phyloP scores from a whole-genome alignment of 2,888 invertebrate species.

The Eledona agricola region DNA sequence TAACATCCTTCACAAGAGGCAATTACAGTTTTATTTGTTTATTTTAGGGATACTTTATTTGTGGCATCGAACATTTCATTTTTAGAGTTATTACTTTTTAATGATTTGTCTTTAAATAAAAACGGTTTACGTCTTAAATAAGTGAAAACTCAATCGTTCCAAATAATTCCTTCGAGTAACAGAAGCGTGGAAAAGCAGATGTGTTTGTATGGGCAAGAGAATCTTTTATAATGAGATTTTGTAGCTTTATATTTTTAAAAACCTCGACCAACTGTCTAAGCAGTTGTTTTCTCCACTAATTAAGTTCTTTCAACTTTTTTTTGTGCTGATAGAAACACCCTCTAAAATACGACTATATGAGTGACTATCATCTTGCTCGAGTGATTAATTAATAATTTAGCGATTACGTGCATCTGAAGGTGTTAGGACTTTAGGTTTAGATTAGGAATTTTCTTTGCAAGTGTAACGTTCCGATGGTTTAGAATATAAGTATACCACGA shows the following conservation, averaged over 20 bases:
- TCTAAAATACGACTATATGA: too few species aligned
- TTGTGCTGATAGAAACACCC: slow-evolving; percentile 30
- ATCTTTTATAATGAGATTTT: slow-evolving; percentile 36
- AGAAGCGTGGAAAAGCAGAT: slow-evolving; percentile 34
- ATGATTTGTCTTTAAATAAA: slow-evolving; percentile 21
- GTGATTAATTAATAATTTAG: too few species aligned
- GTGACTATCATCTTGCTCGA: too few species aligned
- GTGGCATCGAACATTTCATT: slow-evolving; percentile 35
- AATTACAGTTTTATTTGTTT: slow-evolving; percentile 38
- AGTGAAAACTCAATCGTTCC: slow-evolving; percentile 10
- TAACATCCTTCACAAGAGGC: slow-evolving; percentile 38
- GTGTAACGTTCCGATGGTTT: slow-evolving; percentile 3
- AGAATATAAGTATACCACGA: slow-evolving; percentile 41
- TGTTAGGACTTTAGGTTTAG: slow-evolving; percentile 10
- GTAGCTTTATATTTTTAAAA: slow-evolving; percentile 34
- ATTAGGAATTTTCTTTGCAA: slow-evolving; percentile 23
- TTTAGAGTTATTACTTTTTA: slow-evolving; percentile 36
- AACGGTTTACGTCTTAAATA: slow-evolving; percentile 6
- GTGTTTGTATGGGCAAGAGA: slow-evolving; percentile 31
- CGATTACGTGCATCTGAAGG: slow-evolving; percentile 21
- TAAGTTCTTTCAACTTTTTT: slow-evolving; percentile 34
- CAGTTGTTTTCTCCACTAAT: slow-evolving; percentile 36
- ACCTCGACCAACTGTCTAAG: slow-evolving; percentile 31
- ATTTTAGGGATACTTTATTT: slow-evolving; percentile 33
- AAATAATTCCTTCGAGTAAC: slow-evolving; percentile 14